Evolutionary conservation across 2,797 vertebrate genomes (phyloP).

Genomic region (Thripadectes ignobilis): DNA sequence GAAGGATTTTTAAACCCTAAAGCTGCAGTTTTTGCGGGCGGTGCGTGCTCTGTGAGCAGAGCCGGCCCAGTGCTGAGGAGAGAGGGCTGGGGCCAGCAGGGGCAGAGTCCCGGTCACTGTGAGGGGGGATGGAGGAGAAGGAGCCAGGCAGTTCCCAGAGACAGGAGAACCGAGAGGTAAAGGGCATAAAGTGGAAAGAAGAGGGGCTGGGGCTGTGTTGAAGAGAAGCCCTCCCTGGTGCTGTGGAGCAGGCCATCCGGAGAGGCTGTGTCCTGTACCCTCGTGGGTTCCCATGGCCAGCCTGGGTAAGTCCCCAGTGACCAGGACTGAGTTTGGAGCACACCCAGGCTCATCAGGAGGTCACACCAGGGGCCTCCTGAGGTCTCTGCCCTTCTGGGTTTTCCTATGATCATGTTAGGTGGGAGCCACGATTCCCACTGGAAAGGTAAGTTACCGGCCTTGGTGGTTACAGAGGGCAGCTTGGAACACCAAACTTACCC

Average conservation of each 20-base stretch:
- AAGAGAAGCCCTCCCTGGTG: fast-evolving
- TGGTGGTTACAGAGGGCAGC: neutral
- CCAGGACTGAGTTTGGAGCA: neutral
- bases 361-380: neutral
- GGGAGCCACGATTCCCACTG: neutral
- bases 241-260: neutral
- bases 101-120: neutral
- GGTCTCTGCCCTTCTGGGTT: neutral
- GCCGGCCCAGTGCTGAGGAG: neutral
- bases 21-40: fast-evolving
- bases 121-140: fast-evolving
- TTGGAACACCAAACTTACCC: neutral
- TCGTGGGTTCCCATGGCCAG: neutral
- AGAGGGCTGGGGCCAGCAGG: fast-evolving
- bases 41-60: too few relatives aligned
- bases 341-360: neutral
- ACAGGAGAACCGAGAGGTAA: fast-evolving
- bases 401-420: neutral
- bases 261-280: neutral
- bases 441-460: neutral
- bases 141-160: neutral
- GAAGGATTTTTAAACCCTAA: neutral
- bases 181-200: neutral
- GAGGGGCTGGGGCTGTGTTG: neutral
- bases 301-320: neutral